Evolutionary conservation across 2,797 vertebrate genomes (phyloP).

Genomic region (Pseudochirops corinnae): DNA sequence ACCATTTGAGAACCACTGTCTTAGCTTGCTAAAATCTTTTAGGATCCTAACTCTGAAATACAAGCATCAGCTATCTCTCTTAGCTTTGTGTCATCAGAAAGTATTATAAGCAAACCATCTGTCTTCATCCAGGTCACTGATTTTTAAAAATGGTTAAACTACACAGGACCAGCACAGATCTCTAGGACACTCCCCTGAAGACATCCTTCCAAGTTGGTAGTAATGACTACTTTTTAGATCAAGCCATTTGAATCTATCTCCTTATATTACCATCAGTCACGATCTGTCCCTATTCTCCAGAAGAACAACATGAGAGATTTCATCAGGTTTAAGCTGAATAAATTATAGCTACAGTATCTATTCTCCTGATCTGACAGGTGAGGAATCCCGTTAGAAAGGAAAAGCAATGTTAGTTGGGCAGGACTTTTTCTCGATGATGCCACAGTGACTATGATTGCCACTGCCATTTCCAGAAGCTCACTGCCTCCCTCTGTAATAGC

Average conservation of each 20-base stretch:
- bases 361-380: not conserved
- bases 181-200: not conserved
- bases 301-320: not conserved
- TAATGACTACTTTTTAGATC: not conserved
- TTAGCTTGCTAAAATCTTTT: not conserved
- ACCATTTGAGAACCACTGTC: not conserved
- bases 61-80: not conserved
- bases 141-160: not conserved
- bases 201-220: not conserved
- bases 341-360: not conserved
- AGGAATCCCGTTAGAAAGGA: not conserved
- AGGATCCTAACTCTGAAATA: not conserved
- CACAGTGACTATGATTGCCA: not conserved
- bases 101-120: not conserved
- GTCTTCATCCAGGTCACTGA: not conserved
- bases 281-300: not conserved
- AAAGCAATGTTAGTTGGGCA: not conserved
- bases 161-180: not conserved
- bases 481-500: not conserved
- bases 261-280: not conserved
- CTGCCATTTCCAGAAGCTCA: not conserved
- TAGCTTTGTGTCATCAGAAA: not conserved
- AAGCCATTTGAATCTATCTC: not conserved
- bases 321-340: not conserved
- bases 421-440: not conserved